Evolutionary conservation across 2,113 vertebrate genomes (phyloP), one percentile per base, ranked within the genome.

Genomic region (Machaerirhynchus nigripectus): DNA sequence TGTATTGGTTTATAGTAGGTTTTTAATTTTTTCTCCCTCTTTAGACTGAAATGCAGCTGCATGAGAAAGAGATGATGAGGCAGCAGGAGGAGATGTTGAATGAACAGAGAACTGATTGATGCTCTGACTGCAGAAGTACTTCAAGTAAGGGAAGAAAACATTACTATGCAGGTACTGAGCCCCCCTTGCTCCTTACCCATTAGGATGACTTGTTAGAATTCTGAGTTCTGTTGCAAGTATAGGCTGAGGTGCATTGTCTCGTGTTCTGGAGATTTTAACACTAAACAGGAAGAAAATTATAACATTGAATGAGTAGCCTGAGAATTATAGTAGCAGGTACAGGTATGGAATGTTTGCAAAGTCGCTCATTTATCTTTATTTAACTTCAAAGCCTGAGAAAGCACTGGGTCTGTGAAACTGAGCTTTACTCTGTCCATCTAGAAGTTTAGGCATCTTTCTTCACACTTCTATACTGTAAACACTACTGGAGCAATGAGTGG

Each of bases 81-180:
- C 97, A 97, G 46, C 95, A 86, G 49, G 93, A 99, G 77, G 95
- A 97, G 57, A 95, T 97, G 50, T 49, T 99, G 84, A 96, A 81
- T 28, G 98, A 99, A 80, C 99, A 99, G 60, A 77, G 97, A 97
- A 44, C 96, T 99, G 88, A 99, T 99, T 33, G 98, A 99, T 89
- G 99, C 98, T 71, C 97, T 99, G 70, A 99, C 99, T 42, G 98
- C 98, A 46, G 99, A 99, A 97, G 98, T 98, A 55, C 97, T 99
- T 84, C 89, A 97, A 35, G 96, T 99, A 42, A 98, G 98, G 97
- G 98, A 99, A 87, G 98, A 99, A 91, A 98, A 96, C 21, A 42
- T 93, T 22, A 8, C 96, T 77, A 52, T 98, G 50, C 98, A 99
- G 98, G 99, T 99, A 98, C 69, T 74, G 40, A 31, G 11, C 27